Base-by-base conservation (phyloP, 1,140 invertebrate genomes). In the Xylocopa sonorina region DNA sequence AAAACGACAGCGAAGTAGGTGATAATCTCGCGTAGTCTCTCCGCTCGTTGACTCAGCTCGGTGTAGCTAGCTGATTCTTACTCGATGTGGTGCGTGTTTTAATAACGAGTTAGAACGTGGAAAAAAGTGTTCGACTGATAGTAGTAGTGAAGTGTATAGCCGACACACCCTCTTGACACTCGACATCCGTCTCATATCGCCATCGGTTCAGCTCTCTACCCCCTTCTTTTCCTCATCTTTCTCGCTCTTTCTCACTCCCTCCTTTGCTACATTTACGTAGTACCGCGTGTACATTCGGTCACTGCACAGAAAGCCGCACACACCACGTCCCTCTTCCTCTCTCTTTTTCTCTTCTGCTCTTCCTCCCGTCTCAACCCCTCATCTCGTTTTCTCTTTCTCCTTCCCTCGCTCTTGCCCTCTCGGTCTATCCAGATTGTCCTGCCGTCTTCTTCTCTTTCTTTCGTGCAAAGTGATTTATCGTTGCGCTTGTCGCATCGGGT, bases 141-240 rank as follows among this genome's bases (percentile, higher is more conserved):
- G 67, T 29, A 53, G 57, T 48, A 77, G 78, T 81, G 80, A 78
- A 81, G 80, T 78, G 85, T 87, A 87, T 81, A 85, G 82, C 82
- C 86, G 89, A 89, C 89, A 90, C 89, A 90, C 89, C 89, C 89
- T 90, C 88, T 87, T 86, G 88, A 89, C 86, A 87, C 87, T 84
- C 86, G 67, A 88, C 89, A 89, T 89, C 85, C 83, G 85, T 90
- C 81, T 86, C 84, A 71, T 76, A 80, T 85, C 85, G 85, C 83
- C 83, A 83, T 86, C 60, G 76, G 79, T 67, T 73, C 67, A 38
- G 67, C 76, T 86, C 77, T 80, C 75, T 81, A 76, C n/a, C 58
- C 62, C 69, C 75, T 78, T 62, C 62, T 82, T 38, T n/a, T 69
- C 18, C 62, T 46, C 63, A 24, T 64, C 21, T 66, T 67, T 57